Evolutionary conservation across 2,797 vertebrate species (phyloP), one percentile per base, ranked within the genome.

Genomic region (Picus viridis): DNA sequence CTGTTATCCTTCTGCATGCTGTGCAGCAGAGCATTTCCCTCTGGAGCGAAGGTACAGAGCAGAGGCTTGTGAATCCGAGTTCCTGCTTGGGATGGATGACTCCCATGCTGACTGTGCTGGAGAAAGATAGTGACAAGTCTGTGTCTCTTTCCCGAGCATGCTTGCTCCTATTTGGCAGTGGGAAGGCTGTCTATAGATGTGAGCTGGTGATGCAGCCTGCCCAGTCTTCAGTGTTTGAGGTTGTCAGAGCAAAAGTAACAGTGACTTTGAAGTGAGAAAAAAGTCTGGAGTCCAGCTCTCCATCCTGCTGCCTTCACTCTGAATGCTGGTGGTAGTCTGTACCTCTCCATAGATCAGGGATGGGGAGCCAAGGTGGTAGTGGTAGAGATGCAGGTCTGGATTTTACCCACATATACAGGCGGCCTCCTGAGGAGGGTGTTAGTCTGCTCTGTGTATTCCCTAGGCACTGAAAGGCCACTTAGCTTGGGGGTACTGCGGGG

Each of bases 1-100:
- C 32, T 10, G 0, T 78, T 15, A 3, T 30, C 26, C 58, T 49
- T 45, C 61, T 56, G 15, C 7, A 0, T 79, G 56, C 45, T 29
- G 57, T 2, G 1, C 47, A 15, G 73, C 9, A 0, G 32, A 4
- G 0, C 16, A 0, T 64, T 64, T 41, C 6, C 7, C 12, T 9
- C 41, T 29, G 51, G 6, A 0, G 18, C 36, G 39, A 59, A 34
- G 63, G 63, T 49, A 26, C 20, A 13, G 65, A 23, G 39, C 4
- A 4, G 73, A 69, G 51, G 5, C 74, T 54, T 62, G 61, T 43
- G 77, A 70, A n/a, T 14, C 47, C 63, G 6, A 53, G 65, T 8
- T 81, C 17, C 49, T 83, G 59, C 62, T 65, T 29, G 51, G 32
- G 29, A 20, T 61, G 49, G 24, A 4, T 23, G 34, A 9, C 30